These are phyloP conservation scores for Microcebus tavaratra DNA, from an alignment of 2,113 vertebrate genomes.

Conservation along the genomic window DNA sequence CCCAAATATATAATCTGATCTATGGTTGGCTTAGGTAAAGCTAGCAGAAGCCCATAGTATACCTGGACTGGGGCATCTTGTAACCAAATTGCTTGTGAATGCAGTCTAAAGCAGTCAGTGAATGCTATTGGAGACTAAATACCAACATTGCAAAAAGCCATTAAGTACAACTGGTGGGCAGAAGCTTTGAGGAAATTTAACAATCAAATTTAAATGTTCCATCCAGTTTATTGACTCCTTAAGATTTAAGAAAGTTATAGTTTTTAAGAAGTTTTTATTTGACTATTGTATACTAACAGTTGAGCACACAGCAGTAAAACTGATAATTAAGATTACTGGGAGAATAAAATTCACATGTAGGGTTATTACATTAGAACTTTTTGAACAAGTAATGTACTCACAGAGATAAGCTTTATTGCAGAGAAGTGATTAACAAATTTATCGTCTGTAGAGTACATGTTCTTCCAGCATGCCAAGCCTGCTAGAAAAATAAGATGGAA, in stretches of 20 bases:
- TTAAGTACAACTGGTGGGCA: background rate
- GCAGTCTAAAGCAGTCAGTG: background rate
- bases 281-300: constrained; percentile 26
- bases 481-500: constrained; percentile 54
- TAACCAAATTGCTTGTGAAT: background rate
- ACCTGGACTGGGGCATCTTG: background rate
- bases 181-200: background rate
- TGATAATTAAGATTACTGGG: constrained; percentile 54
- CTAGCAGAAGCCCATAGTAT: background rate
- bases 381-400: constrained; percentile 58
- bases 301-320: constrained; percentile 53
- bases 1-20: background rate
- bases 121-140: background rate
- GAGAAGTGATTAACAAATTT: constrained; percentile 72
- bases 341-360: constrained; percentile 44
- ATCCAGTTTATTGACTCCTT: background rate
- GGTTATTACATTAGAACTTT: constrained; percentile 59
- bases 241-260: background rate
- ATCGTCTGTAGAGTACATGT: constrained; percentile 46
- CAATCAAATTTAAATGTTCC: constrained; percentile 7
- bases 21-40: background rate
- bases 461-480: background rate
- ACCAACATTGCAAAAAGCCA: background rate
- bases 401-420: constrained; percentile 73
- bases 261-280: constrained; percentile 54